Base-by-base conservation (phyloP, 2,113 vertebrate genomes). In the Hypomesus transpacificus region DNA sequence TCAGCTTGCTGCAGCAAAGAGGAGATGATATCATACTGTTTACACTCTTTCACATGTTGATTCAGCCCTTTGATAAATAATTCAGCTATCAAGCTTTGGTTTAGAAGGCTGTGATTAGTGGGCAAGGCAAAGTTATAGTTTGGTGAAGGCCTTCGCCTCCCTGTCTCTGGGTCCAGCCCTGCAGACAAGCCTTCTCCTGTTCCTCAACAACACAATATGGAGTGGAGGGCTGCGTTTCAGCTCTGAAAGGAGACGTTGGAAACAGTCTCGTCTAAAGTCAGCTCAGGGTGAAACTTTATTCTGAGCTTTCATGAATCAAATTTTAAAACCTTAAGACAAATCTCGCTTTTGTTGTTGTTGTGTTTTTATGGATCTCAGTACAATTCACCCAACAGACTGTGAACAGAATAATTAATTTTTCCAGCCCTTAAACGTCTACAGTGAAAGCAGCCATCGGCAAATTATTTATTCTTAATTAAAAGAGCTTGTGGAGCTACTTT, bases 381-480 rank as follows among this genome's bases (percentile, higher is more conserved):
- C 68, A 57, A 65, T 74, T 74, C 76, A 82, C 66, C 51, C 65
- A 78, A 79, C 39, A 80, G 74, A 74, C 63, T 63, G 75, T 39
- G 69, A 54, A 73, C 66, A 66, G 56, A 76, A 69, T 31, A 70
- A 75, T 68, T 56, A 3, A 69, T 84, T 78, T 73, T 84, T 75
- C 46, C 71, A 80, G 70, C 50, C 70, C 69, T 86, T 68, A 75
- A 76, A 75, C 80, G 76, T 77, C 84, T 84, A 78, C 72, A 79
- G 64, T 79, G 75, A 80, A 82, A 63, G 59, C 59, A 71, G 65
- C 73, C 78, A 84, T 84, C 77, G 74, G 64, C 59, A 76, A 82
- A 83, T 86, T 69, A 85, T 81, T 77, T 76, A 77, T 68, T 71
- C 61, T 73, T 68, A 84, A 84, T 83, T 86, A 75, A 76, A 26